Evolutionary conservation across 2,113 vertebrate genomes (phyloP).

Genomic region (Uria lomvia): DNA sequence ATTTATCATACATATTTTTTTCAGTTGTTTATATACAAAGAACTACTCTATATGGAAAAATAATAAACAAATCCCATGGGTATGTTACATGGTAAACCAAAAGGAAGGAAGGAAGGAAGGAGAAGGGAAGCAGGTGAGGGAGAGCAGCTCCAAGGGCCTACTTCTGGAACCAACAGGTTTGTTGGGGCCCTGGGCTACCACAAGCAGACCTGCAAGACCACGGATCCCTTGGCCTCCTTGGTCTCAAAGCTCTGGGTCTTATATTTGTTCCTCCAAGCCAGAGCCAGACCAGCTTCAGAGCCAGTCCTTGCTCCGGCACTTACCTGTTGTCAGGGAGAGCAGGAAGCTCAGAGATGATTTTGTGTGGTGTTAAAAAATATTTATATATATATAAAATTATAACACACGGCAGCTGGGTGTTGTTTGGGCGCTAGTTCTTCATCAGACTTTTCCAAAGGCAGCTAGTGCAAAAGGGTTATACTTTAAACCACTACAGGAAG

Average conservation of each 20-base stretch:
- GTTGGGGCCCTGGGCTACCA: neutral
- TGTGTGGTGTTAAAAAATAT: neutral
- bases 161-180: neutral
- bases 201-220: neutral
- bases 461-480: neutral
- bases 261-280: neutral
- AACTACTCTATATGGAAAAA: conserved; percentile 73
- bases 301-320: neutral
- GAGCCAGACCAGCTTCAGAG: neutral
- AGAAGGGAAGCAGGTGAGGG: neutral
- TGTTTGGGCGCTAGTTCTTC: neutral
- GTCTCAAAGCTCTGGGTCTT: neutral
- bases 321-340: neutral
- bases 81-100: conserved; percentile 61
- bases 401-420: neutral
- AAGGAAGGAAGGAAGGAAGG: neutral
- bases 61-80: conserved; percentile 62
- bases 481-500: conserved; percentile 7
- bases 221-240: neutral
- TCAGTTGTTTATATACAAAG: conserved; percentile 81
- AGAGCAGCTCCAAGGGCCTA: neutral
- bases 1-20: conserved; percentile 69
- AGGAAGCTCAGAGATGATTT: conserved; percentile 16
- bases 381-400: neutral
- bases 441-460: neutral